phyloP scores from a whole-genome alignment of 1,140 invertebrate genomes.

The Eurosta solidaginis region DNA sequence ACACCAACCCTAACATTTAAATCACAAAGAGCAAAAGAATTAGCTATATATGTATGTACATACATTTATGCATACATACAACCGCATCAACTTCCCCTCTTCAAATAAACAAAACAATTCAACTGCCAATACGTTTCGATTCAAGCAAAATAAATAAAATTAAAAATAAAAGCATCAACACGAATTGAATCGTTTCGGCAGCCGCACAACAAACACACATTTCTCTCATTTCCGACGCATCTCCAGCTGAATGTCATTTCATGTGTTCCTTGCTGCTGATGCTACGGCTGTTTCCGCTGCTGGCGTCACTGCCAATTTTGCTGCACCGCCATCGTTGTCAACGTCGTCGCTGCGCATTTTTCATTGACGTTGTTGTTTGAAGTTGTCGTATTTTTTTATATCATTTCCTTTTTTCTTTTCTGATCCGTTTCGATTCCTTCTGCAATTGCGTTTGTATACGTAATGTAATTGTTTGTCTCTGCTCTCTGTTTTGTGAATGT shows the following conservation, averaged over 20 bases:
- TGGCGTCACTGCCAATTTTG: neutral
- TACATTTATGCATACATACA: neutral
- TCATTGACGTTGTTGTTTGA: neutral
- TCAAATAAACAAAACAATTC: neutral
- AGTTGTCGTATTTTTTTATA: slow-evolving; percentile 18
- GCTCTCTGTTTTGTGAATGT: neutral
- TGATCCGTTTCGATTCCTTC: slow-evolving; percentile 23
- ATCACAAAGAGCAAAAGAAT: neutral
- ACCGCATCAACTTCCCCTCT: slow-evolving; percentile 10
- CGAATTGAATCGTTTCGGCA: neutral
- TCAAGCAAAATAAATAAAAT: neutral
- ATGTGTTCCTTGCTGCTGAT: neutral
- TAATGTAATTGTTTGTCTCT: slow-evolving; percentile 19
- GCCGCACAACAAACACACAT: slow-evolving; percentile 5
- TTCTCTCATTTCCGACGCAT: slow-evolving; percentile 19
- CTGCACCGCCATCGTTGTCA: slow-evolving; percentile 2
- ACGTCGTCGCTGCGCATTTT: neutral
- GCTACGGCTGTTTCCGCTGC: neutral
- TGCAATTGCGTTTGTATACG: slow-evolving; percentile 19
- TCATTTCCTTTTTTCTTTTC: neutral
- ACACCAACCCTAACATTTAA: neutral
- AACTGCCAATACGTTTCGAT: neutral
- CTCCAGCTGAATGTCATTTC: slow-evolving; percentile 10
- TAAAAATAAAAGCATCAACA: too few species aligned
- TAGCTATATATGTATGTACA: too few species aligned